A percentile compares a stretch with the other conserved stretches of the same genome.
Evolutionary conservation across 1,140 invertebrate species (phyloP).

Genomic region (Cotesia chilonis): DNA sequence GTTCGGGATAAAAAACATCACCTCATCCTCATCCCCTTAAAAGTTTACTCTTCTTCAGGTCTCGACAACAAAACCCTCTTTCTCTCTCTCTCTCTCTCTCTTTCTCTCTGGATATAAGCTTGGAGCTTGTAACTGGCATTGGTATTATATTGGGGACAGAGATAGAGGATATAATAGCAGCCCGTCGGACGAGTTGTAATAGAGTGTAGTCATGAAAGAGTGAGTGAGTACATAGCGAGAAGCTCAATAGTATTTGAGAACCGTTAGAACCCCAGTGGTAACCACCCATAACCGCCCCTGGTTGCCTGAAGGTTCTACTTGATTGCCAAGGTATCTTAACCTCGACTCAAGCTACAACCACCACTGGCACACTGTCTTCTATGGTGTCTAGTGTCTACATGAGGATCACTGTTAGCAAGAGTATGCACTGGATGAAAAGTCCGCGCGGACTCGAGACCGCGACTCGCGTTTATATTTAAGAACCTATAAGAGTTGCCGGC

Average conservation of each 20-base stretch:
- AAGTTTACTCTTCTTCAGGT: slow-evolving; percentile 42
- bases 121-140: no score
- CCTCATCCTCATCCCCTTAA: background rate
- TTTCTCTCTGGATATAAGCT: slow-evolving; percentile 16
- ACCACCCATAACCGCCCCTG: slow-evolving; percentile 64
- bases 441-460: slow-evolving; percentile 37
- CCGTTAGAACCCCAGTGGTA: slow-evolving; percentile 48
- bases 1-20: slow-evolving; percentile 5
- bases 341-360: slow-evolving; percentile 42
- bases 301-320: slow-evolving; percentile 66
- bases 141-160: background rate
- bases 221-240: background rate
- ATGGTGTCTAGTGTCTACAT: no score
- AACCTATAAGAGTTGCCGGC: slow-evolving; percentile 48
- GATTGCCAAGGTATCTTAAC: slow-evolving; percentile 66
- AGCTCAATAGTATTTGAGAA: slow-evolving; percentile 28
- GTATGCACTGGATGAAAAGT: slow-evolving; percentile 12
- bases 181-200: no score
- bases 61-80: slow-evolving; percentile 18
- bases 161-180: background rate
- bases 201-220: background rate
- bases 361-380: background rate
- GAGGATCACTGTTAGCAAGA: no score
- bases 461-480: slow-evolving; percentile 45
- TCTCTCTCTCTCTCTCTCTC: slow-evolving; percentile 37